phyloP scores from a whole-genome alignment of 2,888 invertebrate species.

The Polymixis lichenea region DNA sequence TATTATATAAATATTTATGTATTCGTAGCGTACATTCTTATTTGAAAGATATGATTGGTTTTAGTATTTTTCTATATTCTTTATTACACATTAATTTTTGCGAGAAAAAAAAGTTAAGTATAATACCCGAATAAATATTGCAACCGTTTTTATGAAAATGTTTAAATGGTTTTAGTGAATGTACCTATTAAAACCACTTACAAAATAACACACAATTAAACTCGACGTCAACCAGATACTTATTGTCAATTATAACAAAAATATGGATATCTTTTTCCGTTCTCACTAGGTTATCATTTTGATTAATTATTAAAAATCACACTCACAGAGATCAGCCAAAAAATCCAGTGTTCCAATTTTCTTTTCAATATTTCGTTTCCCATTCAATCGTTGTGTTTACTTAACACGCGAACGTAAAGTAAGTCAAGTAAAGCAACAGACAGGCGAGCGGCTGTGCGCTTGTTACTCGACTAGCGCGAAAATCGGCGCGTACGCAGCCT shows the following conservation, averaged over 20 bases:
- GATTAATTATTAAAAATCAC: not conserved
- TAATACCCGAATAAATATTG: not conserved
- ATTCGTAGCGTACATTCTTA: not conserved
- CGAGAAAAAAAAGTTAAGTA: not conserved
- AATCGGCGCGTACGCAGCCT: slow-evolving; percentile 75
- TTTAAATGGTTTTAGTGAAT: not conserved
- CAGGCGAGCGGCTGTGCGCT: slow-evolving; percentile 73
- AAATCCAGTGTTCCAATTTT: slow-evolving; percentile 47
- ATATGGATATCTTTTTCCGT: not conserved
- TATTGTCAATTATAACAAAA: not conserved
- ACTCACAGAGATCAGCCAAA: slow-evolving; percentile 59
- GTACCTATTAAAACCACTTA: not conserved
- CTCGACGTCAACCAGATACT: not conserved
- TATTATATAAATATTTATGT: not conserved
- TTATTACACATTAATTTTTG: not conserved
- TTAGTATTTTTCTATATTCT: no score
- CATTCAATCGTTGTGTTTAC: slow-evolving; percentile 64
- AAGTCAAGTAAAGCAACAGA: slow-evolving; percentile 61
- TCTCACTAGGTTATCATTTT: not conserved
- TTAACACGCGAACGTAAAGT: slow-evolving; percentile 55
- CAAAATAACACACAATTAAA: not conserved
- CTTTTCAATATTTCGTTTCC: slow-evolving; percentile 53
- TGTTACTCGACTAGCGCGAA: slow-evolving; percentile 74
- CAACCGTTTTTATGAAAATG: not conserved
- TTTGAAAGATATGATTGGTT: not conserved